phyloP scores from a whole-genome alignment of 2,797 vertebrate species.

The Arnoldichthys spilopterus region DNA sequence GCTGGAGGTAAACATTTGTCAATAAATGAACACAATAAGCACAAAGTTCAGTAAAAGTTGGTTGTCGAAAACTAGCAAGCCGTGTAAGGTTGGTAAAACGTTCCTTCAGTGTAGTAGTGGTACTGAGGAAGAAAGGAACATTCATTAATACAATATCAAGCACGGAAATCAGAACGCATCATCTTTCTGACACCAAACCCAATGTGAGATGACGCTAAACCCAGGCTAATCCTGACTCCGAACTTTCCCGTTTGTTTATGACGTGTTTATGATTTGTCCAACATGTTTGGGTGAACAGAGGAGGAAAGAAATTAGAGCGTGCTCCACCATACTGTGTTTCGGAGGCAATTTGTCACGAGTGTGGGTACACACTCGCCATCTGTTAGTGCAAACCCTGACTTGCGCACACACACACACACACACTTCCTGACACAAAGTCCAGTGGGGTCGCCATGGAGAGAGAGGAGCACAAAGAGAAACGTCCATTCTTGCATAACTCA shows the following conservation, averaged over 20 bases:
- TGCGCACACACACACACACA: slow-evolving; percentile 48
- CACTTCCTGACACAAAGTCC: slow-evolving; percentile 56
- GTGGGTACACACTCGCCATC: slow-evolving; percentile 51
- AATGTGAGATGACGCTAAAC: background rate
- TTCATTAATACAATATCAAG: too few relatives aligned
- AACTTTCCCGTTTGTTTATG: slow-evolving; percentile 33
- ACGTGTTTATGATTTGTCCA: slow-evolving; percentile 53
- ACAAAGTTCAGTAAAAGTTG: too few relatives aligned
- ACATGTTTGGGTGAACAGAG: slow-evolving; percentile 37
- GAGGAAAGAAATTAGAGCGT: slow-evolving; percentile 9
- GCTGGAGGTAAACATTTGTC: too few relatives aligned
- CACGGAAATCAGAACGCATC: slow-evolving; percentile 1
- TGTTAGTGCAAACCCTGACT: slow-evolving; percentile 46
- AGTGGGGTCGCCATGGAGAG: slow-evolving; percentile 43
- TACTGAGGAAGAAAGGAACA: too few relatives aligned
- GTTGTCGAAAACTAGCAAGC: too few relatives aligned
- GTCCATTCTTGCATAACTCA: slow-evolving; percentile 51
- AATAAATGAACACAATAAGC: too few relatives aligned
- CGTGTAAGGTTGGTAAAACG: too few relatives aligned
- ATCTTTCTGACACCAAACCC: background rate
- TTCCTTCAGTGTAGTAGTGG: too few relatives aligned
- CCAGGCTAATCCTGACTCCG: slow-evolving; percentile 9
- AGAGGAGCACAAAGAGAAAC: slow-evolving; percentile 48
- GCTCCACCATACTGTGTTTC: slow-evolving; percentile 37
- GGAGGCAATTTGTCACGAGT: slow-evolving; percentile 47